Evolutionary conservation across 1,140 invertebrate genomes (phyloP), one percentile per base, ranked within the genome.

Genomic region (Tyrophagus putrescentiae): DNA sequence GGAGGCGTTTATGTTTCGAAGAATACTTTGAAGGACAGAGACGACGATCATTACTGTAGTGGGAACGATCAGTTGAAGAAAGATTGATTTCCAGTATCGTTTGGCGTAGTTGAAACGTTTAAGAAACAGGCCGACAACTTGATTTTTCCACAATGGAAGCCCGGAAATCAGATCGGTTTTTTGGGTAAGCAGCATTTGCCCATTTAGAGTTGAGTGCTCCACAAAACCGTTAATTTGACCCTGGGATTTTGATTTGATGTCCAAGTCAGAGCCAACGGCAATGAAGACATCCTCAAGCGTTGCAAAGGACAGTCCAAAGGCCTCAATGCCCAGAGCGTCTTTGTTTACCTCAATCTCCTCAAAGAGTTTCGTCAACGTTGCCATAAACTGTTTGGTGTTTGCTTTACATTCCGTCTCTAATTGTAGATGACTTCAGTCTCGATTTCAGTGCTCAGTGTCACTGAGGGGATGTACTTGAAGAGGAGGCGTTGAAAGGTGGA

Each of bases 241-340:
- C 48, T 9, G 18, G 11, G 18, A 13, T 27, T 11, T 23, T 50
- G 18, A 33, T 13, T 58, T 56, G 28, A 13, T 23, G 28, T 48
- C 18, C 44, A 13, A 48, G 9, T 54, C 23, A 7, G 13, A 13
- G 16, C 56, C 56, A 34, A 60, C 58, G 6, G 82, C 84, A 18
- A 90, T 68, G 68, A 89, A 90, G 13, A 91, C 85, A 73, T 90
- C 84, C 68, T 90, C 87, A 67, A 91, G 76, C 0, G 85, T 87
- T 7, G 85, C 85, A 3, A 85, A 77, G 0, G 84, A 84, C 0
- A 87, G 79, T 1, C 86, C 85, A 64, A 85, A 84, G 27, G 81
- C 82, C 23, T 78, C 73, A 44, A 91, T 79, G 0, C 80, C 81
- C 4, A 87, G 69, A 33, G 65, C 0, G 70, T 67, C 62, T 77